phyloP scores from a whole-genome alignment of 2,797 vertebrate species.

The Sciaenops ocellatus region DNA sequence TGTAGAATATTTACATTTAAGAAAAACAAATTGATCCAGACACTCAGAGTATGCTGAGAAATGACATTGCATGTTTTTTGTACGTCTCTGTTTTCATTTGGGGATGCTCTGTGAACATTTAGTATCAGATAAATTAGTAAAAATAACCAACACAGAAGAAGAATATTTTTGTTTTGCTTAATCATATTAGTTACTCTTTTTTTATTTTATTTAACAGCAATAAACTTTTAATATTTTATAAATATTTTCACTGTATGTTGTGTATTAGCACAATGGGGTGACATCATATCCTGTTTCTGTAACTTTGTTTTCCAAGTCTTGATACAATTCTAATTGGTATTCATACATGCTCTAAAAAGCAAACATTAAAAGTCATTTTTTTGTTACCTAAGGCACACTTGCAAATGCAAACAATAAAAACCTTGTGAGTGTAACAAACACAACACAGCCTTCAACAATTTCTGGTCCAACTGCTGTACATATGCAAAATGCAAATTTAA shows the following conservation, averaged over 20 bases:
- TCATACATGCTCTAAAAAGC: not conserved
- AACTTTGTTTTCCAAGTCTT: conserved; percentile 21
- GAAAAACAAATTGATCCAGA: not conserved
- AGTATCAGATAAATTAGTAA: not conserved
- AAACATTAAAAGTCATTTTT: not conserved
- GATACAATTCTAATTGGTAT: conserved; percentile 15
- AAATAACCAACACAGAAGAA: not conserved
- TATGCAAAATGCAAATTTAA: conserved; percentile 4
- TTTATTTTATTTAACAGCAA: not conserved
- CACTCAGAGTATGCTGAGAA: not conserved
- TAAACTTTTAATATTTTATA: conserved; percentile 2
- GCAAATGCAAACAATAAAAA: conserved; percentile 29
- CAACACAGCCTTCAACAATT: conserved; percentile 10
- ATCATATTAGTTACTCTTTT: not conserved
- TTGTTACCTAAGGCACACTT: conserved; percentile 14
- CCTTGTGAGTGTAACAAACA: conserved; percentile 17
- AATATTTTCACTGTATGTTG: not conserved
- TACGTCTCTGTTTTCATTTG: not conserved
- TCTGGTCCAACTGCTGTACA: not conserved
- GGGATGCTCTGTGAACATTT: not conserved
- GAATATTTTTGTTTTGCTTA: not conserved
- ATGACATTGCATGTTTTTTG: not conserved
- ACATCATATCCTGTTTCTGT: conserved; percentile 5
- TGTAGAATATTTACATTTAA: conserved; percentile 1
- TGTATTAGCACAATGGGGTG: not conserved